Base-by-base conservation (phyloP, 2,797 vertebrate genomes). In the Oryzias dopingdopingensis region DNA sequence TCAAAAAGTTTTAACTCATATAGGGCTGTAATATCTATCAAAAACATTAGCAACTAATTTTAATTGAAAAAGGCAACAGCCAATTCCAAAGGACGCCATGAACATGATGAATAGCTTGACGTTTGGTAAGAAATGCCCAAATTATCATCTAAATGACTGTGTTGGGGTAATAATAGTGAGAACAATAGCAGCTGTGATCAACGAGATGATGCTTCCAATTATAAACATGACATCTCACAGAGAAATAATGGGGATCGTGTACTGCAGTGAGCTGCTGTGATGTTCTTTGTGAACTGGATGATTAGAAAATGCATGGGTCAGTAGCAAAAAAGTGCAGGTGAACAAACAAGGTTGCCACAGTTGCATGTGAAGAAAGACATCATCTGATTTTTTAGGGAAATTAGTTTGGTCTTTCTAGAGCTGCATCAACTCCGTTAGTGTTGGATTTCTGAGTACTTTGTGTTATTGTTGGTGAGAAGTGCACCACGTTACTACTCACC, bases 101-200 rank as follows among this genome's bases (percentile, higher is more conserved):
- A 83, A 82, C 72, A 67, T 81, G 83, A 89, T 85, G 55, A 77
- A 86, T 82, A 49, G 75, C 72, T 72, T 74, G 59, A 50, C 1
- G 67, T 73, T 82, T 73, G 63, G 45, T 76, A 72, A 85, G 74
- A 81, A 85, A 79, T 75, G 53, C 47, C 69, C 57, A 82, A 85
- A 88, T 89, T 88, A 87, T 71, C 88, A 89, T 89, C 76, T 78
- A 83, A 89, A 89, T 84, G 81, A 78, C 79, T 78, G 65, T 52
- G 65, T 77, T 62, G 68, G 77, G 57, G 72, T 87, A 85, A 84
- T 88, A 86, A 84, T 59, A 52, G 65, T 61, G 78, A 70, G 72
- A 69, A 85, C 81, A 86, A 89, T 78, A 81, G 81, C 63, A 68
- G 83, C 67, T 77, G 78, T 83, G 82, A 89, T 89, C 84, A 84